Evolutionary conservation across 2,888 invertebrate genomes (phyloP).

Genomic region (Hirtodrosophila alboralis): DNA sequence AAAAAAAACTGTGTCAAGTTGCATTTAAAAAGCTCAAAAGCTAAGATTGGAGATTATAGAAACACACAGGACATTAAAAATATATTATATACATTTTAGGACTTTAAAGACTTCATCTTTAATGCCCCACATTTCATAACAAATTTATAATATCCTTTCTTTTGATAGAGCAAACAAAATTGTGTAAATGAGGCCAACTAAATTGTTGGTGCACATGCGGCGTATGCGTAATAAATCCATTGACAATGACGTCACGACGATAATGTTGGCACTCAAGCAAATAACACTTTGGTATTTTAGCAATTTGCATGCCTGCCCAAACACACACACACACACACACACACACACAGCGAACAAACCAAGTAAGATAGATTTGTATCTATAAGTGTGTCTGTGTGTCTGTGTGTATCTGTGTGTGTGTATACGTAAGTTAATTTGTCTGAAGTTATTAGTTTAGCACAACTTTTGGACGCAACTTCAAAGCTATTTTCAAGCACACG

Average conservation of each 20-base stretch:
- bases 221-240: slow-evolving; percentile 66
- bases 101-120: too few relatives aligned
- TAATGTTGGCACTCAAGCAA: slow-evolving; percentile 46
- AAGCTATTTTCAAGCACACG: slow-evolving; percentile 38
- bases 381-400: not conserved
- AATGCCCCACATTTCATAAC: too few relatives aligned
- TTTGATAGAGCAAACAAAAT: slow-evolving; percentile 1
- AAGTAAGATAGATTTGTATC: too few relatives aligned
- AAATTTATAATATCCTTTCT: too few relatives aligned
- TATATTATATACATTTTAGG: too few relatives aligned
- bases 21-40: too few relatives aligned
- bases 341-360: too few relatives aligned
- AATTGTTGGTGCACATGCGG: slow-evolving; percentile 54
- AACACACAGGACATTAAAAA: too few relatives aligned
- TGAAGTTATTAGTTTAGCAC: slow-evolving; percentile 53
- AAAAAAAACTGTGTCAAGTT: too few relatives aligned
- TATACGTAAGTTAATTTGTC: slow-evolving; percentile 54
- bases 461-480: slow-evolving; percentile 42
- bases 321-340: slow-evolving; percentile 13
- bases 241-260: slow-evolving; percentile 56
- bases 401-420: slow-evolving; percentile 7
- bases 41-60: too few relatives aligned
- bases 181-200: slow-evolving; percentile 53
- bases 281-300: slow-evolving; percentile 62
- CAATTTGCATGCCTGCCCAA: slow-evolving; percentile 43